A percentile compares a stretch with the other conserved stretches of the same genome.
Evolutionary conservation across 2,113 vertebrate species (phyloP).

Genomic region (Lipotes vexillifer): DNA sequence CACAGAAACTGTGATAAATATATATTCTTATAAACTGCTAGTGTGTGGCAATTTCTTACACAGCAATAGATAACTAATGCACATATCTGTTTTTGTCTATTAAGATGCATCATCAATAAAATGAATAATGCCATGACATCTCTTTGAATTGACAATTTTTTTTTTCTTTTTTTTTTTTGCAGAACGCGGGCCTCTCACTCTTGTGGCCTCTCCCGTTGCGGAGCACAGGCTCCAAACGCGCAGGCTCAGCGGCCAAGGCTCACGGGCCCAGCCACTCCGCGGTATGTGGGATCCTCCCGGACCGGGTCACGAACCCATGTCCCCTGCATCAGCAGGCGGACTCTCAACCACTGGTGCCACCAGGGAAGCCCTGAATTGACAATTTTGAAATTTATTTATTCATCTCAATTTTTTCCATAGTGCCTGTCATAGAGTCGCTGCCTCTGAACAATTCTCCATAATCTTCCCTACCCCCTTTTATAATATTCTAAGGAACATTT

Average conservation of each 20-base stretch:
- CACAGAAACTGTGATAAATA: background rate
- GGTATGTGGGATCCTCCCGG: no score
- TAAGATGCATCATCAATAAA: background rate
- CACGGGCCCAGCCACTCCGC: no score
- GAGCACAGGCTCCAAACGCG: no score
- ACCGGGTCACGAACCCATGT: no score
- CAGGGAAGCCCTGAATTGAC: background rate
- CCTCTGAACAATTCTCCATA: background rate
- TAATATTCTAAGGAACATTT: background rate
- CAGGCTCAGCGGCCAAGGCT: no score
- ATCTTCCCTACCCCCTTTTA: background rate
- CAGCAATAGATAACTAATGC: background rate
- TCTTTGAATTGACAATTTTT: background rate
- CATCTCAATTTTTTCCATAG: background rate
- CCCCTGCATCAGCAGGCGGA: no score
- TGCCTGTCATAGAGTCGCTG: background rate
- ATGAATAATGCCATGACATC: background rate
- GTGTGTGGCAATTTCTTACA: background rate
- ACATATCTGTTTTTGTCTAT: background rate
- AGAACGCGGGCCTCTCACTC: no score
- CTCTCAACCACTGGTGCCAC: no score
- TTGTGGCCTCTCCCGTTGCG: no score
- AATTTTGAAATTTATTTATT: background rate
- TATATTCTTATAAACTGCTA: background rate
- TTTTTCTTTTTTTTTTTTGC: no score